phyloP scores from a whole-genome alignment of 2,797 vertebrate genomes.

The Carduelis carduelis region DNA sequence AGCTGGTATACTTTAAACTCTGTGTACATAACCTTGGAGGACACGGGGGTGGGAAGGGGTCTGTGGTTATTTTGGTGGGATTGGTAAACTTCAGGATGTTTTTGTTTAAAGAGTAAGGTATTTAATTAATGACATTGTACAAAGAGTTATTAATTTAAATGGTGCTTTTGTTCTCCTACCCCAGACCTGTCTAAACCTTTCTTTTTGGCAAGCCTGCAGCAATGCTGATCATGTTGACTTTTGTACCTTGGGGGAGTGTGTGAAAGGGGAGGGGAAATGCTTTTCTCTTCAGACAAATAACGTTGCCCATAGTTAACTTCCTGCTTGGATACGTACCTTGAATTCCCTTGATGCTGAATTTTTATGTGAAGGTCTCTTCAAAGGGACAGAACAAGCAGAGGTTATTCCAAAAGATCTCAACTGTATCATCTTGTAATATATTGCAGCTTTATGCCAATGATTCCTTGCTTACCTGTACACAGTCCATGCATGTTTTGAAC shows the following conservation, averaged over 20 bases:
- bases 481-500: constrained; percentile 76
- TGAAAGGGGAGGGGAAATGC: constrained; percentile 48
- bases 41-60: constrained; percentile 23
- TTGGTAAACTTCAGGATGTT: constrained; percentile 1
- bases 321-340: constrained; percentile 35
- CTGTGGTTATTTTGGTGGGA: constrained; percentile 32
- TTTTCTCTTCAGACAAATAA: constrained; percentile 44
- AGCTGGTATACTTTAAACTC: constrained; percentile 66
- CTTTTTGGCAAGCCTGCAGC: constrained; percentile 50
- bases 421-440: constrained; percentile 78
- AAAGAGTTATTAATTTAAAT: constrained; percentile 64
- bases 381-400: constrained; percentile 60
- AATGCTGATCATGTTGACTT: constrained; percentile 12
- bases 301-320: constrained; percentile 30
- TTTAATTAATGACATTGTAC: constrained; percentile 61
- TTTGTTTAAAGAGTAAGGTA: constrained; percentile 59
- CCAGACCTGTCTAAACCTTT: constrained; percentile 37
- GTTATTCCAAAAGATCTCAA: constrained; percentile 69
- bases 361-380: constrained; percentile 26
- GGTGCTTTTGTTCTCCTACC: constrained; percentile 54
- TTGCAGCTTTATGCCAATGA: constrained; percentile 82
- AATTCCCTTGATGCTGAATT: constrained; percentile 51
- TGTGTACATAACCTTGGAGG: constrained; percentile 61
- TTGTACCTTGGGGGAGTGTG: constrained; percentile 10
- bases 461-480: constrained; percentile 76